These are phyloP conservation scores for Paracanthobrama guichenoti DNA, from an alignment of 2,113 vertebrate species.

Conservation along the genomic window DNA sequence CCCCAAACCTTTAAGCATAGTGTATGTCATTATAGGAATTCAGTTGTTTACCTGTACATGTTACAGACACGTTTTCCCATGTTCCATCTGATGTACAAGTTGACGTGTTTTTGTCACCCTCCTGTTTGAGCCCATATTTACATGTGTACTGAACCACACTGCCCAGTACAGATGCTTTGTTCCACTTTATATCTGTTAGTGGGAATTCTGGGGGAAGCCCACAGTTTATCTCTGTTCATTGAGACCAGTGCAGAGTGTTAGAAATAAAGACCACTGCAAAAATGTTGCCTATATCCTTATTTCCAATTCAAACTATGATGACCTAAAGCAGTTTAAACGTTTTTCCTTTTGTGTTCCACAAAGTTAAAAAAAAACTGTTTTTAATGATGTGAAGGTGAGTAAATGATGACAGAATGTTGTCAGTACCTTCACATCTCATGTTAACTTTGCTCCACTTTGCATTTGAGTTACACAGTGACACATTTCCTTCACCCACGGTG, in stretches of 20 bases:
- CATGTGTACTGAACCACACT: constrained; percentile 67
- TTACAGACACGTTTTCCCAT: constrained; percentile 68
- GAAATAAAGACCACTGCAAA: background rate
- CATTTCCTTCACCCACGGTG: constrained; percentile 53
- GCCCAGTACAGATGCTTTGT: constrained; percentile 57
- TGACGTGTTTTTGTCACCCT: constrained; percentile 61
- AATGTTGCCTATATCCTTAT: background rate
- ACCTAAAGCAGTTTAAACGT: background rate
- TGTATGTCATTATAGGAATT: background rate
- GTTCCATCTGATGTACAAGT: constrained; percentile 67
- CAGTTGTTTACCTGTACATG: constrained; percentile 66
- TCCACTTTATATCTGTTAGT: constrained; percentile 66
- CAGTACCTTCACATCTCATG: constrained; percentile 74
- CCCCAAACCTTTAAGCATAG: constrained; percentile 57
- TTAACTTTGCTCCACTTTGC: constrained; percentile 73
- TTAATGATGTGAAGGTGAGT: background rate
- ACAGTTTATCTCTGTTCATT: constrained; percentile 72
- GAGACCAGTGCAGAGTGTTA: constrained; percentile 44
- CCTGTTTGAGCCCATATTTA: constrained; percentile 66
- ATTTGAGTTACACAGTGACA: constrained; percentile 68
- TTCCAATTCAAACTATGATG: constrained; percentile 1
- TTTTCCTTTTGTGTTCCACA: background rate
- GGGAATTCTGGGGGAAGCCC: constrained; percentile 64
- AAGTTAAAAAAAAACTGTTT: background rate
- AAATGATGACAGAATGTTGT: constrained; percentile 8